Evolutionary conservation across 2,888 invertebrate genomes (phyloP).

Genomic region (Bombylius discolor): DNA sequence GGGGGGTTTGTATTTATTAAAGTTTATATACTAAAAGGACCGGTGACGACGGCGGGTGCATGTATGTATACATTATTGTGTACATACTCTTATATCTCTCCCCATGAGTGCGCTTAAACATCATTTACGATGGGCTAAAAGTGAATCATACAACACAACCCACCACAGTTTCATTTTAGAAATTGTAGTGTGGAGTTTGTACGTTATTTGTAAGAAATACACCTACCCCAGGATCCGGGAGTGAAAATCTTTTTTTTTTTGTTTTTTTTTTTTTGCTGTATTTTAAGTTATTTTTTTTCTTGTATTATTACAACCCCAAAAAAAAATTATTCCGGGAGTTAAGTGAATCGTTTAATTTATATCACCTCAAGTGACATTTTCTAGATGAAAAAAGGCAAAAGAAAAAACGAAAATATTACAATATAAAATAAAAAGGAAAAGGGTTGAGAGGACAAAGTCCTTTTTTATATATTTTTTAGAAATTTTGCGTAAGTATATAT

Average conservation of each 20-base stretch:
- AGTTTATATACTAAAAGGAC: no score
- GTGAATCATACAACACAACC: conserved; percentile 7
- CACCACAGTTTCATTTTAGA: conserved; percentile 12
- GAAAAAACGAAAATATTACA: no score
- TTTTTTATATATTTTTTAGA: no score
- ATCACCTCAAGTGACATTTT: neutral
- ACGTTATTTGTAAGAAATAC: conserved; percentile 6
- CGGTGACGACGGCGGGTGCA: no score
- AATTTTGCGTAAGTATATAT: no score
- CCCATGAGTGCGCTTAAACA: neutral
- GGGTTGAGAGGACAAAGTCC: neutral
- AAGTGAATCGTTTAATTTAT: neutral
- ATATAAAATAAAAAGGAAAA: neutral
- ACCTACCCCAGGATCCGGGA: neutral
- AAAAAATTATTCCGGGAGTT: neutral
- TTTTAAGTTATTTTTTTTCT: no score
- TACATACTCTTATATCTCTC: neutral
- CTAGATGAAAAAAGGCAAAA: neutral
- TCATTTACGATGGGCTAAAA: neutral
- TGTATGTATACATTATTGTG: neutral
- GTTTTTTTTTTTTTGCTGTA: neutral
- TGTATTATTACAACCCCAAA: neutral
- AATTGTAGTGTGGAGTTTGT: conserved; percentile 11
- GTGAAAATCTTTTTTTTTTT: neutral
- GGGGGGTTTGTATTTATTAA: no score